Conservation (phyloP, 2,113 vertebrate species). For the Hemibagrus wyckioides region DNA sequence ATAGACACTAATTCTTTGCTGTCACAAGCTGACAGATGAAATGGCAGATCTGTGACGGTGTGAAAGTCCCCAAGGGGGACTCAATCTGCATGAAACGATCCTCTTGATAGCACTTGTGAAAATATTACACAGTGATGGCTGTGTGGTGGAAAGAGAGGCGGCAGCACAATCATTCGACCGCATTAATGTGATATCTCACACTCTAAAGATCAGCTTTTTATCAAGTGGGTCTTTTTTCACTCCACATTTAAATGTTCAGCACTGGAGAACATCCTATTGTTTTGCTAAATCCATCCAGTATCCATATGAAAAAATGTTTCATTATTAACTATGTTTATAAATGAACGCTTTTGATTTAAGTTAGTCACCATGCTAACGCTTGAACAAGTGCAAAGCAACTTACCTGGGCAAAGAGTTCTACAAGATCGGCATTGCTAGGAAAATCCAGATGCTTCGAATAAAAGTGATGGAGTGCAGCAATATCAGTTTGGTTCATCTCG, state of each 20-base stretch:
- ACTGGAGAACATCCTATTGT: background rate
- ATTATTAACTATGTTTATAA: no score
- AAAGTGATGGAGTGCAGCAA: slow-evolving; percentile 90
- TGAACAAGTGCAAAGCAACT: background rate
- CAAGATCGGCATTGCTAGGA: slow-evolving; percentile 79
- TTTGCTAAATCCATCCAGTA: background rate
- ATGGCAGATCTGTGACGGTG: no score
- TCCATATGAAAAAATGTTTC: no score
- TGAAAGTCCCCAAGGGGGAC: no score
- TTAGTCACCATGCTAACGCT: no score
- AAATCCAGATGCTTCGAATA: slow-evolving; percentile 89
- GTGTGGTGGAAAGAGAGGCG: background rate
- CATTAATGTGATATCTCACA: background rate
- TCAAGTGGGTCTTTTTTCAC: background rate
- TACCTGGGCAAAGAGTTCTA: slow-evolving; percentile 92
- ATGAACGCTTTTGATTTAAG: no score
- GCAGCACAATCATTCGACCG: background rate
- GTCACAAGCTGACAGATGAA: no score
- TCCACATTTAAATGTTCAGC: background rate
- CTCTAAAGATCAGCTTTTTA: background rate
- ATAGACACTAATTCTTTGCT: no score
- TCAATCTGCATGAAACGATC: background rate
- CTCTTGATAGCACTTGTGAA: background rate
- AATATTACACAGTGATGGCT: background rate
- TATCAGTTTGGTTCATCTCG: slow-evolving; percentile 90